These are phyloP conservation scores for Meteorus colon DNA, from an alignment of 2,888 invertebrate species.

Conservation along the genomic window DNA sequence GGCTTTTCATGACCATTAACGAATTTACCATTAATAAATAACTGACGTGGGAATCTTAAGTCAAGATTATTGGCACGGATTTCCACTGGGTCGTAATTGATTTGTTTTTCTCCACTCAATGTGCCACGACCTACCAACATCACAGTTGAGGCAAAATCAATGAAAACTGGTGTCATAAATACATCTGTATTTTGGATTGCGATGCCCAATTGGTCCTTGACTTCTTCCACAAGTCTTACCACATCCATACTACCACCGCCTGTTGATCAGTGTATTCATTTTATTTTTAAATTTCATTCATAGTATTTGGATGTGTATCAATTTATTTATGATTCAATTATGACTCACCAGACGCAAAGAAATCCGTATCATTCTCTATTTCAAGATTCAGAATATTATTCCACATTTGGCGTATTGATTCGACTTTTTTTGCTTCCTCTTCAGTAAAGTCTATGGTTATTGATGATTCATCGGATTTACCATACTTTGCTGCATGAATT, in stretches of 20 bases:
- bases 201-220: slow-evolving; percentile 86
- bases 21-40: slow-evolving; percentile 94
- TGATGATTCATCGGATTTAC: slow-evolving; percentile 75
- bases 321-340: not conserved
- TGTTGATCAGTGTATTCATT: slow-evolving; percentile 48
- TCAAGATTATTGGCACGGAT: slow-evolving; percentile 88
- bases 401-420: slow-evolving; percentile 84
- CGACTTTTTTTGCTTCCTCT: slow-evolving; percentile 83
- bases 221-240: slow-evolving; percentile 92
- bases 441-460: slow-evolving; percentile 79
- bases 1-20: slow-evolving; percentile 83
- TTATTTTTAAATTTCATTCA: not conserved
- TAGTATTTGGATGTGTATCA: not conserved
- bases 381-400: slow-evolving; percentile 86
- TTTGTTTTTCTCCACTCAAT: slow-evolving; percentile 73
- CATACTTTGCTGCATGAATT: slow-evolving; percentile 87
- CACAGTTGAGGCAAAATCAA: slow-evolving; percentile 84
- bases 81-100: slow-evolving; percentile 84
- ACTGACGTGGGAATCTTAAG: slow-evolving; percentile 89
- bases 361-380: slow-evolving; percentile 85
- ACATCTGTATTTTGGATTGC: slow-evolving; percentile 91
- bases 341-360: slow-evolving; percentile 86
- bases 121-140: slow-evolving; percentile 81
- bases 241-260: slow-evolving; percentile 98
- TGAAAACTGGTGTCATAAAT: slow-evolving; percentile 93